Evolutionary conservation across 2,888 invertebrate species (phyloP).

Genomic region (Neocrepidodera transversa): DNA sequence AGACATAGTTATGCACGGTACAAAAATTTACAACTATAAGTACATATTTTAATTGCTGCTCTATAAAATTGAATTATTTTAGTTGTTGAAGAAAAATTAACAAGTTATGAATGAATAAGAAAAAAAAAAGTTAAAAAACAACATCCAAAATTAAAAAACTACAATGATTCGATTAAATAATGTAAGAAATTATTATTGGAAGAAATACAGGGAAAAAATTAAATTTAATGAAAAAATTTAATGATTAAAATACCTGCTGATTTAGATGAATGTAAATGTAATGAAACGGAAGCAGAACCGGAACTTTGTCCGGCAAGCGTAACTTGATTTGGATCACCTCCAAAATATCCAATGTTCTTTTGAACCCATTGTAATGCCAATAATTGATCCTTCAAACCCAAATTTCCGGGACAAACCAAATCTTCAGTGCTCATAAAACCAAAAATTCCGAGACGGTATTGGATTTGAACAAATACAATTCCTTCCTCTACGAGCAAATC

Average conservation of each 20-base stretch:
- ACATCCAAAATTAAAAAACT: no score
- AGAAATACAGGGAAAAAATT: no score
- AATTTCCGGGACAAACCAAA: slow-evolving; percentile 40
- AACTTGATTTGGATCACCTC: slow-evolving; percentile 11
- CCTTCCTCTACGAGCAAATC: slow-evolving; percentile 41
- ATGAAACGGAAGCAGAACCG: not conserved
- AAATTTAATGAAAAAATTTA: no score
- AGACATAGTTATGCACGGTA: no score
- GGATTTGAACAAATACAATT: slow-evolving; percentile 40
- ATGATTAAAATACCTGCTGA: slow-evolving; percentile 1
- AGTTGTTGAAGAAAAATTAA: no score
- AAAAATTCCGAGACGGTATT: slow-evolving; percentile 42
- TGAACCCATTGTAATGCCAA: slow-evolving; percentile 6
- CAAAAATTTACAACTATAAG: no score
- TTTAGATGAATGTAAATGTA: slow-evolving; percentile 3
- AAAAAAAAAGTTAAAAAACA: no score
- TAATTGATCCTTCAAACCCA: slow-evolving; percentile 44
- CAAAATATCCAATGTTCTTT: slow-evolving; percentile 8
- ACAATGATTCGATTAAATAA: no score
- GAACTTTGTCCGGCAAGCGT: slow-evolving; percentile 4
- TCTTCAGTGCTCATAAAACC: slow-evolving; percentile 43
- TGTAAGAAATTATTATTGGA: no score
- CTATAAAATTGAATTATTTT: no score
- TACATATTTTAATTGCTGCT: no score
- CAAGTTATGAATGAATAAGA: no score